Evolutionary conservation across 1,140 invertebrate genomes (phyloP), one percentile per base, ranked within the genome.

Genomic region (Diorhabda sublineata): DNA sequence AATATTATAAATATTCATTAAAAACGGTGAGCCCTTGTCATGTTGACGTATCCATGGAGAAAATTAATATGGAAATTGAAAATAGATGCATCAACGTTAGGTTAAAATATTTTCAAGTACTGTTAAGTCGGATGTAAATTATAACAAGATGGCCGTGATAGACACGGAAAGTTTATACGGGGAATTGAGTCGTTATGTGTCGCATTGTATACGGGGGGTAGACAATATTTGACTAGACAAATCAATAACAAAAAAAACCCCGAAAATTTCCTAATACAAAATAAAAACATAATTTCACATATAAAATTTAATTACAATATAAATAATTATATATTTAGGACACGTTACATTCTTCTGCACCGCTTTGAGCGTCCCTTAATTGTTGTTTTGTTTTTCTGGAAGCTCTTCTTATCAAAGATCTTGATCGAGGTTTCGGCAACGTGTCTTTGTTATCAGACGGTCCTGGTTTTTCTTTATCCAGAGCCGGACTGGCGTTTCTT

Each of bases 321-420:
- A 26, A 26, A 26, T 26, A 26, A 26, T 26, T 7, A 9, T 52
- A 26, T 60, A 69, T 78, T 87, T 90, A 91, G 65, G 90, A 90
- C 73, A 91, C 85, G 76, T 85, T 89, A 77, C 90, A 92, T 74
- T 92, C 90, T 63, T 91, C 89, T 2, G 83, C 78, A 57, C 80
- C 81, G 56, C 78, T 80, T 69, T 89, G 86, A 42, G 89, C 85
- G 70, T 91, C 90, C 62, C 89, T 83, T 67, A 92, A 90, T 81
- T 91, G 90, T 78, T 92, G 90, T 74, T 92, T 91, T 69, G 90
- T 87, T 81, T 94, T 94, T 70, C 91, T 84, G 73, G 90, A 92
- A 56, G 89, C 88, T 60, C 92, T 84, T 71, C 92, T 85, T 70
- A 94, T 94, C 62, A 93, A 84, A 69, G 90, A 92, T 64, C 92